Conservation (phyloP, 92 coral and sea anemone species). For the Paramuricea clavata region DNA sequence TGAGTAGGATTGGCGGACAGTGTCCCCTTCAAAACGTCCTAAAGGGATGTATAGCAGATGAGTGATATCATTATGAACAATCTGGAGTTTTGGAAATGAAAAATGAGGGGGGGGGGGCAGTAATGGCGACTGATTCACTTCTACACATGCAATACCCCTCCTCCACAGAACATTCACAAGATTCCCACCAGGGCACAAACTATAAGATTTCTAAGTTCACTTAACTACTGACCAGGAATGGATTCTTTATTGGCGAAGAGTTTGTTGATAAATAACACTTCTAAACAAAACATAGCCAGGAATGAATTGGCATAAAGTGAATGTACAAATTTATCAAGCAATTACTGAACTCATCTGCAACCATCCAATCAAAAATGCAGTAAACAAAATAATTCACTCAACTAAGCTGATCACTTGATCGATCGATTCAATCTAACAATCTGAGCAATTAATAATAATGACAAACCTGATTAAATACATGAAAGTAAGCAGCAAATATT, state of each 20-base stretch:
- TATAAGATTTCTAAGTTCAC: no score
- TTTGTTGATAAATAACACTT: conserved; percentile 72
- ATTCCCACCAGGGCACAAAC: no score
- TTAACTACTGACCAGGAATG: conserved; percentile 72
- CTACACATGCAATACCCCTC: no score
- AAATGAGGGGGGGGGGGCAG: neutral
- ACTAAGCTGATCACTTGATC: no score
- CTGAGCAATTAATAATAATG: neutral
- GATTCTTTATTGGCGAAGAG: conserved; percentile 78
- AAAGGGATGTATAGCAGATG: no score
- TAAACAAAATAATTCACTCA: no score
- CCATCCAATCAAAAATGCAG: no score
- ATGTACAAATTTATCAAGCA: no score
- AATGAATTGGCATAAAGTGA: no score
- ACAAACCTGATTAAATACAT: conserved; percentile 78
- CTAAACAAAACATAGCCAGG: conserved; percentile 40
- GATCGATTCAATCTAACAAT: neutral
- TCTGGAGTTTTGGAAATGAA: neutral
- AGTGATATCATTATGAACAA: no score
- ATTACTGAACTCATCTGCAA: neutral
- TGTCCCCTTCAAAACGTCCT: conserved; percentile 82
- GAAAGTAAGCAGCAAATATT: conserved; percentile 84
- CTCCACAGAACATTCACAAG: no score
- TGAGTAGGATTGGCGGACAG: conserved; percentile 64
- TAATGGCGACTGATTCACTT: no score